Conservation (phyloP, 2,113 vertebrate species). For the Rhynchomys soricoides region DNA sequence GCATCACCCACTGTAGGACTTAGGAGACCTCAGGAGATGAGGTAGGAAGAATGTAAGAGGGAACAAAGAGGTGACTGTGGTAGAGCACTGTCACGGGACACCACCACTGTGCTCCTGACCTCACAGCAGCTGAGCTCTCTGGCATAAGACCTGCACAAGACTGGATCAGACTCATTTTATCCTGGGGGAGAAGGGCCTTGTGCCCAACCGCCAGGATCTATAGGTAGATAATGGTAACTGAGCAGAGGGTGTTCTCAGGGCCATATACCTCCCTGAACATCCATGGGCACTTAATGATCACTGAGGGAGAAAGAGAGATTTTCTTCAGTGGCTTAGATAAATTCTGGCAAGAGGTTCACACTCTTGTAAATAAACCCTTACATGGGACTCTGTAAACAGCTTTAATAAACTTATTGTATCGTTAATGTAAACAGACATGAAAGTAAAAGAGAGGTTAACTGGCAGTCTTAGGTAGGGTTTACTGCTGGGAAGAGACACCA, state of each 20-base stretch:
- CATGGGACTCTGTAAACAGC: too few species aligned
- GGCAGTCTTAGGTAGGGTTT: neutral
- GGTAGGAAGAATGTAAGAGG: neutral
- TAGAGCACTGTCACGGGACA: neutral
- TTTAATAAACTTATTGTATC: neutral
- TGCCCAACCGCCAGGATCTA: neutral
- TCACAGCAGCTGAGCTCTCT: neutral
- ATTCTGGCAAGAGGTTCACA: neutral
- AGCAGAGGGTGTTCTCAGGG: neutral
- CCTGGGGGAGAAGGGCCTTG: neutral
- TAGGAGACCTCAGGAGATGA: neutral
- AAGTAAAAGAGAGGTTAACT: neutral
- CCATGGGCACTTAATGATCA: neutral
- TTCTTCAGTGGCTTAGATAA: neutral
- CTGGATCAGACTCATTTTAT: neutral
- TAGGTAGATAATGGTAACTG: too few species aligned
- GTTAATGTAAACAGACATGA: neutral
- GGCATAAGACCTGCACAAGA: neutral
- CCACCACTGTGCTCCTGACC: neutral
- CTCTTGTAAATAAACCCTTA: neutral
- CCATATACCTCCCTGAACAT: neutral
- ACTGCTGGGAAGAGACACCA: neutral
- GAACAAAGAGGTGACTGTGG: neutral
- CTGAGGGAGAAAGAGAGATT: neutral
- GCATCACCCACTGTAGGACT: neutral